Base-by-base conservation (phyloP, 2,797 vertebrate genomes). In the Craterocephalus amniculus region DNA sequence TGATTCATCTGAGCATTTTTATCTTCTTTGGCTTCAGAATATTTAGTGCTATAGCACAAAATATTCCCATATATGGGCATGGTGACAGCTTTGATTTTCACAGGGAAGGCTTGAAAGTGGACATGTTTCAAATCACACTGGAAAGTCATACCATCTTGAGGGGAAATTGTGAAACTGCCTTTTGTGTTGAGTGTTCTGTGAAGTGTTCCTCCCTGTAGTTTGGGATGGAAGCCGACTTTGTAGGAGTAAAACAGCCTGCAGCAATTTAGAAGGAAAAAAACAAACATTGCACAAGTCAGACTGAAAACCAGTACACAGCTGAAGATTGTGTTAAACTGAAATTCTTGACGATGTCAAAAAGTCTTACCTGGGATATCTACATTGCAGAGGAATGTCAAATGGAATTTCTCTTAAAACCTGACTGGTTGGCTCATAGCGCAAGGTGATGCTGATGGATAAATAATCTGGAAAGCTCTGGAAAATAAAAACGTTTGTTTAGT, bases 361-460 rank as follows among this genome's bases (percentile, higher is more conserved):
- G 27, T 8, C 74, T 83, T 76, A 93, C 93, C 93, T 91, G 14
- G 79, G 79, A 67, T 70, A 93, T 22, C 7, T 62, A 67, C 93
- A 94, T 11, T 71, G 45, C 40, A 95, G 0, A 0, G 72, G 45
- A 36, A 94, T 26, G 0, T 72, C 12, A 68, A 94, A 93, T 0
- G 87, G 68, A 14, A 80, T 14, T 4, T 91, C 84, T 59, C 93
- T 80, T 36, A 90, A 10, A 32, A 94, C 48, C 0, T 18, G 11
- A 10, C 52, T 64, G 0, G 59, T 7, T 32, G 87, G 89, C 0
- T 56, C 24, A 52, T 85, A 95, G 20, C 2, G 2, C 32, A 95
- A 59, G 0, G 0, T 2, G 26, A 48, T 91, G 1, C 54, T 51
- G 55, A 91, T 58, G 0, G 2, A 24, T 1, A 88, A 3, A 12